These are phyloP conservation scores for Anthoptus insignis DNA, from an alignment of 2,888 invertebrate species.

Conservation along the genomic window DNA sequence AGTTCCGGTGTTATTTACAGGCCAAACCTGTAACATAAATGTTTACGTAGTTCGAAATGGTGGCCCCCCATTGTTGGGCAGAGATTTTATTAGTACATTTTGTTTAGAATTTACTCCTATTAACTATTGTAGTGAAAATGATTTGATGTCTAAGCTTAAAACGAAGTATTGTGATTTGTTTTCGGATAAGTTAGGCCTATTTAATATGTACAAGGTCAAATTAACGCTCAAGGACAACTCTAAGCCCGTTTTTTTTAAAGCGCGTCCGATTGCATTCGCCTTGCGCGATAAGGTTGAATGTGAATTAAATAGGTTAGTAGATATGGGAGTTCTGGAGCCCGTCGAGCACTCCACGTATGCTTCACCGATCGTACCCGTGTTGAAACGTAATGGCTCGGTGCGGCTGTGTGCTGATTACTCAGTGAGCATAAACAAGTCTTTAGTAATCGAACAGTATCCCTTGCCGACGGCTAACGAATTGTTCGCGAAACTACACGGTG, in stretches of 20 bases:
- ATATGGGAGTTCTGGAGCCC: constrained; percentile 41
- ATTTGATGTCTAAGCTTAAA: not conserved
- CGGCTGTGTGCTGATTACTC: constrained; percentile 43
- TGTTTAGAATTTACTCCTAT: too few relatives aligned
- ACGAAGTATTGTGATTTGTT: constrained; percentile 4
- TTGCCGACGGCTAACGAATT: constrained; percentile 52
- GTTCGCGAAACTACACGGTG: constrained; percentile 46
- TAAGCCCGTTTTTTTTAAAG: constrained; percentile 44
- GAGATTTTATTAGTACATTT: too few relatives aligned
- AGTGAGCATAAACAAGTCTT: constrained; percentile 38
- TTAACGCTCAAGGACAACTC: constrained; percentile 41
- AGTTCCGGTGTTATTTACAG: too few relatives aligned
- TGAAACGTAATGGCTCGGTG: constrained; percentile 35
- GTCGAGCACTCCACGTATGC: constrained; percentile 37
- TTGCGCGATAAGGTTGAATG: constrained; percentile 41
- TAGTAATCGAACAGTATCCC: constrained; percentile 41
- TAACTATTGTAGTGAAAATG: too few relatives aligned
- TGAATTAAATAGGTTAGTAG: constrained; percentile 40
- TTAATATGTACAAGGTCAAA: constrained; percentile 40
- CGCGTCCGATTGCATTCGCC: constrained; percentile 42
- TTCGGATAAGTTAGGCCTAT: constrained; percentile 20
- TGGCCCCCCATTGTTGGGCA: too few relatives aligned
- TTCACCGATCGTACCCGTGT: constrained; percentile 41
- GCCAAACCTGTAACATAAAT: too few relatives aligned
- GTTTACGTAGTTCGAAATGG: too few relatives aligned